These are phyloP conservation scores for Drosophila robusta DNA, from an alignment of 2,888 invertebrate genomes.

Conservation along the genomic window DNA sequence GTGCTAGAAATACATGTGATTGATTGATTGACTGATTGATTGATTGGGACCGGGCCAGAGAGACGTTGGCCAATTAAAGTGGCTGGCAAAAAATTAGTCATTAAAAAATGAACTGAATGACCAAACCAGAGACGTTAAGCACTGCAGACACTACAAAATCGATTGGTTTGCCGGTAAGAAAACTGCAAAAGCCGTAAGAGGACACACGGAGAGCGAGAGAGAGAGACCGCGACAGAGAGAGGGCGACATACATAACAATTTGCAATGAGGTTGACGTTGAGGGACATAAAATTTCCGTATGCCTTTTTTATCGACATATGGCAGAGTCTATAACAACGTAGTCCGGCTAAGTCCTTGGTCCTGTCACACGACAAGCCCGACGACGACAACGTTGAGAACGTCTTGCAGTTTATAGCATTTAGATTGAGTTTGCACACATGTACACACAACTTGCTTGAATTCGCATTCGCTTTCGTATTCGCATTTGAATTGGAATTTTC, in stretches of 20 bases:
- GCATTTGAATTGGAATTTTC: slow-evolving; percentile 67
- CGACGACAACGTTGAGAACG: slow-evolving; percentile 53
- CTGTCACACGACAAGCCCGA: slow-evolving; percentile 37
- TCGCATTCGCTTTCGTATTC: slow-evolving; percentile 46
- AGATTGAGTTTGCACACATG: slow-evolving; percentile 74
- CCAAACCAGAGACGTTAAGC: slow-evolving; percentile 7
- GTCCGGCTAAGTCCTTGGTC: slow-evolving; percentile 45
- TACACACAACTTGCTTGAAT: slow-evolving; percentile 55
- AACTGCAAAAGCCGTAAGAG: slow-evolving; percentile 39
- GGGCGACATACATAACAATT: slow-evolving; percentile 54
- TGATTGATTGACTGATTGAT: slow-evolving; percentile 51
- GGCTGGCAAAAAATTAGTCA: slow-evolving; percentile 59
- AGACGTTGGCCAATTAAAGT: slow-evolving; percentile 50
- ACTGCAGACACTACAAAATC: slow-evolving; percentile 53
- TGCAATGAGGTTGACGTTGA: slow-evolving; percentile 77
- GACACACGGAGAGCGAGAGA: background rate
- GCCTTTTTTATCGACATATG: slow-evolving; percentile 69
- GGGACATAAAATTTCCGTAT: slow-evolving; percentile 80
- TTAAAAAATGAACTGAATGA: slow-evolving; percentile 42
- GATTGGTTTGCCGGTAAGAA: slow-evolving; percentile 42
- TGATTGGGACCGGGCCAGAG: slow-evolving; percentile 22
- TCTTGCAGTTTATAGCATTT: slow-evolving; percentile 76
- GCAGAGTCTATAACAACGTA: slow-evolving; percentile 44
- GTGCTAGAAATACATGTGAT: slow-evolving; percentile 32
- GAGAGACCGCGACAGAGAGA: background rate